Conservation (phyloP, 2,888 invertebrate genomes). For the Mimas tiliae region DNA sequence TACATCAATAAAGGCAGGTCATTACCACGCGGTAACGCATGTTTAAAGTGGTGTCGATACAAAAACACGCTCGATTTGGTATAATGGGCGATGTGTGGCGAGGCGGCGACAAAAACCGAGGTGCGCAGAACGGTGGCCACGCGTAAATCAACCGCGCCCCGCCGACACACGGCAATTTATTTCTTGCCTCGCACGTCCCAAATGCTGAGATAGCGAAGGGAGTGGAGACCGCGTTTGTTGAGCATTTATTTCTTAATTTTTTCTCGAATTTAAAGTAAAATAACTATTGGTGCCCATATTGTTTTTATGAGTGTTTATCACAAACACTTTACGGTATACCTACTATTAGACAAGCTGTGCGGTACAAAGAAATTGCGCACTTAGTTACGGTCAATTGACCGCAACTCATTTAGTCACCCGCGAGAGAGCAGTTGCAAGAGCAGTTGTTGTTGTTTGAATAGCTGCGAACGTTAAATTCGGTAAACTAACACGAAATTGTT, state of each 20-base stretch:
- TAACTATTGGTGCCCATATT: too few species aligned
- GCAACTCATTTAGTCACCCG: too few species aligned
- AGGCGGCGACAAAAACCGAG: conserved; percentile 33
- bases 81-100: conserved; percentile 22
- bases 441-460: too few species aligned
- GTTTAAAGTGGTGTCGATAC: conserved; percentile 22
- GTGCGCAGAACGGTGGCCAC: conserved; percentile 27
- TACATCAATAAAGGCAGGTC: conserved; percentile 20
- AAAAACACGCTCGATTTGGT: conserved; percentile 24
- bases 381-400: too few species aligned
- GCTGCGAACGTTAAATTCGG: too few species aligned
- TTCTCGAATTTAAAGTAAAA: too few species aligned
- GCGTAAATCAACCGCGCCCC: conserved; percentile 38
- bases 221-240: not conserved
- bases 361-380: too few species aligned
- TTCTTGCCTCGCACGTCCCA: conserved; percentile 34
- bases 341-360: too few species aligned
- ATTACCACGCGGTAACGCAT: conserved; percentile 14
- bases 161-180: conserved; percentile 34
- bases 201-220: conserved; percentile 28
- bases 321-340: too few species aligned
- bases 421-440: too few species aligned
- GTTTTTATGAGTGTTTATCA: too few species aligned
- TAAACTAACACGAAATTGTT: too few species aligned
- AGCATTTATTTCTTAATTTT: not conserved